Percentiles rank a stretch among this genome's conserved stretches.
Evolutionary conservation across 2,113 vertebrate species (phyloP).

Genomic region (Oreocharis arfaki): DNA sequence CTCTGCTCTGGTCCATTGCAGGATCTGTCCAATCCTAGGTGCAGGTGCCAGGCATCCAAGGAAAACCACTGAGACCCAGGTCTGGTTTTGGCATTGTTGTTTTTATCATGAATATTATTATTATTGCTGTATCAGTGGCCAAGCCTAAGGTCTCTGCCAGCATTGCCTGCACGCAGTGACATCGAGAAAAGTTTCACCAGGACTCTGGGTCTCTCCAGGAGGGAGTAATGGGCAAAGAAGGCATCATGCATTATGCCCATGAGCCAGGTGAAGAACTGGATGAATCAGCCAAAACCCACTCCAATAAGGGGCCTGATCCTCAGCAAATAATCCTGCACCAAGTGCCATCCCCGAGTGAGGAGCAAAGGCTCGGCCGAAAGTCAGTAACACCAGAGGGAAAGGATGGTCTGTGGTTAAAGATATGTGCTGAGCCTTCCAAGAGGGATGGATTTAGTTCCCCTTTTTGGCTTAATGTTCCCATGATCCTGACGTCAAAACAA

Average conservation of each 20-base stretch:
- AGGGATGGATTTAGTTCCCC: background rate
- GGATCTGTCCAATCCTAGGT: background rate
- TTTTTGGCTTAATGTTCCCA: background rate
- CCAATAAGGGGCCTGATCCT: background rate
- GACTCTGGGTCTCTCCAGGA: background rate
- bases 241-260: background rate
- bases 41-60: background rate
- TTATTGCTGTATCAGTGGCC: background rate
- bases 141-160: background rate
- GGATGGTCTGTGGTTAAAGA: conserved; percentile 11
- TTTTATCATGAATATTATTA: background rate
- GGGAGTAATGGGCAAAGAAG: background rate
- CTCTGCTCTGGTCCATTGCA: background rate
- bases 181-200: background rate
- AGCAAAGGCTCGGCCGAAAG: background rate
- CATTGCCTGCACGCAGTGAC: background rate
- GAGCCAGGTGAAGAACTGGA: background rate
- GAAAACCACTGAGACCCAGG: background rate
- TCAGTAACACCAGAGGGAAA: background rate
- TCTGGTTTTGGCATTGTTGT: background rate
- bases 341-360: background rate
- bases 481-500: conserved; percentile 28
- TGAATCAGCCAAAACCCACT: background rate
- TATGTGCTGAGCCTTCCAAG: conserved; percentile 23
- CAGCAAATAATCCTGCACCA: background rate